phyloP scores from a whole-genome alignment of 2,797 vertebrate genomes.

The Menidia menidia region DNA sequence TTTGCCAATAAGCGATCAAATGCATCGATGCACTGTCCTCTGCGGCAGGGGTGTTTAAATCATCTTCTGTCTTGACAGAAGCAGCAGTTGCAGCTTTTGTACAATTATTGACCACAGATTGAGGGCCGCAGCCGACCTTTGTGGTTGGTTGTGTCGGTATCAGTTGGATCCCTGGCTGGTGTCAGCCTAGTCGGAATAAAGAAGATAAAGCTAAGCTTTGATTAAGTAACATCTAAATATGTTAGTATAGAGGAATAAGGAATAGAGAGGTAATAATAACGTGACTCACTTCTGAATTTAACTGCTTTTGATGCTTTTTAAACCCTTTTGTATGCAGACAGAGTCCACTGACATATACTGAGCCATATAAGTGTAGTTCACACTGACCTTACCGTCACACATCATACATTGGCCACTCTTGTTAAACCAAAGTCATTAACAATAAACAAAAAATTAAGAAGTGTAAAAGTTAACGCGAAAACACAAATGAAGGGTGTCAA shows the following conservation, averaged over 20 bases:
- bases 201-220: constrained; percentile 31
- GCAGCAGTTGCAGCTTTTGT: constrained; percentile 50
- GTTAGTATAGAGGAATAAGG: constrained; percentile 10
- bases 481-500: not conserved
- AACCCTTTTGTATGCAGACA: not conserved
- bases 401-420: not conserved
- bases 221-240: constrained; percentile 19
- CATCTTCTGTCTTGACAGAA: constrained; percentile 39
- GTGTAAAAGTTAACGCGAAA: not conserved
- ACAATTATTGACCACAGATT: constrained; percentile 71
- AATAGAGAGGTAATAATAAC: constrained; percentile 17
- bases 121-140: constrained; percentile 60
- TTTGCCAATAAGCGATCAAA: constrained; percentile 75
- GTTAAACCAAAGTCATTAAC: not conserved
- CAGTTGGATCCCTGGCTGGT: constrained; percentile 60
- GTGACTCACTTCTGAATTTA: not conserved
- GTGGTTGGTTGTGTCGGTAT: constrained; percentile 66
- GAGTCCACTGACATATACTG: not conserved
- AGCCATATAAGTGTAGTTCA: not conserved
- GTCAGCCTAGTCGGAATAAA: constrained; percentile 29
- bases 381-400: not conserved
- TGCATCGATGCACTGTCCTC: constrained; percentile 66
- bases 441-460: not conserved
- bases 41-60: constrained; percentile 65
- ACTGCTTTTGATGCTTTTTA: not conserved